phyloP scores from a whole-genome alignment of 2,888 invertebrate genomes.

The Xanthorhoe spadicearia region DNA sequence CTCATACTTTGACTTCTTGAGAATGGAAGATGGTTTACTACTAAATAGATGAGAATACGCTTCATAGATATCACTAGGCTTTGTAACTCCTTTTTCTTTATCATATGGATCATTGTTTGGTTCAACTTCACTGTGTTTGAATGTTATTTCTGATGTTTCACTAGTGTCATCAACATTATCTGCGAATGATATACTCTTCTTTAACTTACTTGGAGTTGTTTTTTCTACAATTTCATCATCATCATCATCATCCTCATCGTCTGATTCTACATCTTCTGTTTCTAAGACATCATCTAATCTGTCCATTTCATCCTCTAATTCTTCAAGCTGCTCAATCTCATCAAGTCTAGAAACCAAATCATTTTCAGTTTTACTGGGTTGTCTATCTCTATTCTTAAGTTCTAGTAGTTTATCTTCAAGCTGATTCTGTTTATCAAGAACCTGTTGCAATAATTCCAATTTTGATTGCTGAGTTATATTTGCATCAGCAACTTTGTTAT shows the following conservation, averaged over 20 bases:
- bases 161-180: slow-evolving; percentile 64
- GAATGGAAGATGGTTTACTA: slow-evolving; percentile 65
- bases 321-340: slow-evolving; percentile 81
- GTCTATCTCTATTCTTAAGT: slow-evolving; percentile 60
- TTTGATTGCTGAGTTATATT: slow-evolving; percentile 49
- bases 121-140: slow-evolving; percentile 65
- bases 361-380: slow-evolving; percentile 60
- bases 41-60: slow-evolving; percentile 59
- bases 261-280: slow-evolving; percentile 34
- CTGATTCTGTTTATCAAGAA: slow-evolving; percentile 69
- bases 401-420: slow-evolving; percentile 64
- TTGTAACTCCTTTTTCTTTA: slow-evolving; percentile 63
- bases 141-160: slow-evolving; percentile 69
- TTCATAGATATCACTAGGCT: slow-evolving; percentile 77
- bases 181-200: slow-evolving; percentile 71
- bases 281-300: slow-evolving; percentile 62
- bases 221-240: slow-evolving; percentile 48
- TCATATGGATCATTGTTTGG: slow-evolving; percentile 56
- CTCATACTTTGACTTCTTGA: slow-evolving; percentile 70
- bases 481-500: slow-evolving; percentile 12
- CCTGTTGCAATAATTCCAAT: slow-evolving; percentile 62
- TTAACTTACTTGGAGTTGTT: slow-evolving; percentile 42
- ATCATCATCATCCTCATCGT: slow-evolving; percentile 60
- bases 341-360: slow-evolving; percentile 80
- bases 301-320: slow-evolving; percentile 84